Base-by-base conservation (phyloP, 2,113 vertebrate species). In the Apaloderma vittatum region DNA sequence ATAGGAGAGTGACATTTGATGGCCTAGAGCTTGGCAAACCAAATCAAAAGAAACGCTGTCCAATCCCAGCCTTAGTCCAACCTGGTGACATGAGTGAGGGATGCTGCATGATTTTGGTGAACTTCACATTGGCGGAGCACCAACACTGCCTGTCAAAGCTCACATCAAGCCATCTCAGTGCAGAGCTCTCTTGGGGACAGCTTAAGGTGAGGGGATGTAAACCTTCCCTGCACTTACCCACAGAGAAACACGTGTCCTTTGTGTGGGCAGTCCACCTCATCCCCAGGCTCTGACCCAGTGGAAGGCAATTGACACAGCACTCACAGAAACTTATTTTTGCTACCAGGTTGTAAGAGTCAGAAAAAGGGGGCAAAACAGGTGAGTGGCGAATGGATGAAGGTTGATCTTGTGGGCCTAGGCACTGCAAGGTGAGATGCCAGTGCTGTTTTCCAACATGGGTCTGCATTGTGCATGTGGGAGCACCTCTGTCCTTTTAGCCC, bases 231-330 rank as follows among this genome's bases (percentile, higher is more conserved):
- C 43, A 32, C 7, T 36, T 30, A 26, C 21, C 27, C 32, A 22
- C 8, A 46, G 43, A 58, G 30, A 36, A 3, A 10, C 17, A 11
- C 0, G 2, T n/a, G 26, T 58, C 48, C 45, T 1, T 3, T 5
- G 2, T 7, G 8, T 30, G 19, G 9, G 29, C 24, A 18, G 21
- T 36, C 15, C 40, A 65, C 55, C 23, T 37, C 34, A 18, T 34
- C 26, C 40, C 73, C 22, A 36, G 34, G 27, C 59, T 68, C 74
- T 57, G 13, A 48, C 29, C 12, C 27, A 16, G 23, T 15, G 48
- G 51, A 62, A 81, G 11, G 10, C 17, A 40, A 8, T 4, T 43
- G 59, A 15, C n/a, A 70, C 15, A 66, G 29, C 3, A 0, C 18
- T 77, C 8, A 12, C 15, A 14, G 61, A 62, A 82, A 52, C 5